Percentiles rank a stretch among this genome's conserved stretches.
Evolutionary conservation across 2,888 invertebrate genomes (phyloP).

Genomic region (Eudasyphora cyanicolor): DNA sequence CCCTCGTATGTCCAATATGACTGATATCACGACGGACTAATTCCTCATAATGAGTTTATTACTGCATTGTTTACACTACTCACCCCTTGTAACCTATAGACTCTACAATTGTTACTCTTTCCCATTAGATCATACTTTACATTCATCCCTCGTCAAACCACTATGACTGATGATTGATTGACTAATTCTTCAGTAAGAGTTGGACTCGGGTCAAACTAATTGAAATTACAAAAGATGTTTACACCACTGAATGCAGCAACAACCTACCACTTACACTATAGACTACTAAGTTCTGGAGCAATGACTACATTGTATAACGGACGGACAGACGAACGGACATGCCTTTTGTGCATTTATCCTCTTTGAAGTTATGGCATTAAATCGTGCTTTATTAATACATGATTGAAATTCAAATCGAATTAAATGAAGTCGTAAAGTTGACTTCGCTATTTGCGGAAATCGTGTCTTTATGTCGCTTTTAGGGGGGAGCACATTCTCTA

Average conservation of each 20-base stretch:
- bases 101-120: neutral
- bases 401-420: conserved; percentile 16
- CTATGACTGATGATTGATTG: neutral
- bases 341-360: too few species aligned
- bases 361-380: too few species aligned
- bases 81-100: too few species aligned
- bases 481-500: neutral
- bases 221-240: conserved; percentile 3
- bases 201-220: conserved; percentile 23
- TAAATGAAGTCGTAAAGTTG: conserved; percentile 3
- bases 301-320: neutral
- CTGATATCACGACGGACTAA: too few species aligned
- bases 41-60: too few species aligned
- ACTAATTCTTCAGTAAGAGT: neutral
- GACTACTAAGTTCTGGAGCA: neutral
- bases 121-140: neutral
- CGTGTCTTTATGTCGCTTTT: neutral
- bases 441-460: neutral
- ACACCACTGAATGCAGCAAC: neutral
- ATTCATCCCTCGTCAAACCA: neutral
- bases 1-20: too few species aligned
- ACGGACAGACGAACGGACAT: neutral
- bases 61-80: too few species aligned
- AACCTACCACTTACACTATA: neutral
- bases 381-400: neutral